Evolutionary conservation across 2,113 vertebrate species (phyloP).

Genomic region (Symphodus melops): DNA sequence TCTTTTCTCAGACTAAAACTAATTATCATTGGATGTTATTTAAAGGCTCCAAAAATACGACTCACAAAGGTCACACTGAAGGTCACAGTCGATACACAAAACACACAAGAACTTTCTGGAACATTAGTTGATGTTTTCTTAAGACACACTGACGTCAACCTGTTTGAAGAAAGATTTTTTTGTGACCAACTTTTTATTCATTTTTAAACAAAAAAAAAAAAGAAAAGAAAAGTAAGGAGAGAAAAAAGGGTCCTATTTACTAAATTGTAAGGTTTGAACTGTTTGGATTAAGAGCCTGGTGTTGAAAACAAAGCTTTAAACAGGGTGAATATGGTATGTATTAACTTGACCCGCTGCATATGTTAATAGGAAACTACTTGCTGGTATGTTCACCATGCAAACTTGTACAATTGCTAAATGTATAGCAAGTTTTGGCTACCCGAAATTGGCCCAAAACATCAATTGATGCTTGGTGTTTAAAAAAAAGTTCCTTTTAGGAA

Average conservation of each 20-base stretch:
- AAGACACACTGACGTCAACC: background rate
- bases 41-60: constrained; percentile 1
- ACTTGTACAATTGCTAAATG: too few species aligned
- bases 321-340: too few species aligned
- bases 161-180: background rate
- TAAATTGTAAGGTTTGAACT: background rate
- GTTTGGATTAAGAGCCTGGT: background rate
- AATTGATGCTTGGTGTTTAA: too few species aligned
- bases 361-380: too few species aligned
- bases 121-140: constrained; percentile 1
- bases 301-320: background rate
- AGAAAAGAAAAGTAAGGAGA: too few species aligned
- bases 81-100: too few species aligned
- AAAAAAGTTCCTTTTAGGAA: too few species aligned
- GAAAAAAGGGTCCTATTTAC: background rate
- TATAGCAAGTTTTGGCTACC: too few species aligned
- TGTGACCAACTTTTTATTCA: too few species aligned
- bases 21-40: background rate
- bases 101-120: background rate
- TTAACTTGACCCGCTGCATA: background rate
- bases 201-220: too few species aligned
- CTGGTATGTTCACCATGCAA: too few species aligned
- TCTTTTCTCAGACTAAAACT: background rate
- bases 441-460: too few species aligned
- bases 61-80: background rate